Evolutionary conservation across 2,113 vertebrate genomes (phyloP).

Genomic region (Sclerurus mexicanus): DNA sequence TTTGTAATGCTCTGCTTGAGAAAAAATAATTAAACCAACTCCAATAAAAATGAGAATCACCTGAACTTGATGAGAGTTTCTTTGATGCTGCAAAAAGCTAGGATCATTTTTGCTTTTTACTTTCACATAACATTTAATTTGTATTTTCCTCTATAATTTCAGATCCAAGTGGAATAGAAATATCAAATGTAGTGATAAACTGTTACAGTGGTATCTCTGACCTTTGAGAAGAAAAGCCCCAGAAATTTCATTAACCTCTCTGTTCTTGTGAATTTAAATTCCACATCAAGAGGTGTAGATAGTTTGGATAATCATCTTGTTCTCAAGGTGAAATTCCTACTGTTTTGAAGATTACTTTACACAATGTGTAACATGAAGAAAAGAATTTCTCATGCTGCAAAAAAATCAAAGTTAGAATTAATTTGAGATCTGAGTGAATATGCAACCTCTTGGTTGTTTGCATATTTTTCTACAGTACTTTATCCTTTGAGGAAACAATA

Average conservation of each 20-base stretch:
- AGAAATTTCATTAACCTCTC: constrained; percentile 36
- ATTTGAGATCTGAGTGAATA: not conserved
- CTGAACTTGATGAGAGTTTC: not conserved
- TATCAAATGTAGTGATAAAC: not conserved
- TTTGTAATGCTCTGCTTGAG: not conserved
- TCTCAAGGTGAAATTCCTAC: not conserved
- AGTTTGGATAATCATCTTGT: not conserved
- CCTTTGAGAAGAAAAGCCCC: not conserved
- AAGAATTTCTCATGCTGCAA: not conserved
- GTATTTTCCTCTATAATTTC: not conserved
- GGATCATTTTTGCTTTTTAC: not conserved
- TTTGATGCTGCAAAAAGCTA: not conserved
- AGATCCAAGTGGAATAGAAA: not conserved
- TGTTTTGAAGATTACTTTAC: not conserved
- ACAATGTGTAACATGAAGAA: not conserved
- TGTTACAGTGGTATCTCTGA: not conserved
- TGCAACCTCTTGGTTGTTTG: not conserved
- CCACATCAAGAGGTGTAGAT: not conserved
- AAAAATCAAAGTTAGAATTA: not conserved
- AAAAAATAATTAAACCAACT: constrained; percentile 22
- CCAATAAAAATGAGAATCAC: not conserved
- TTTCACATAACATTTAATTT: not conserved
- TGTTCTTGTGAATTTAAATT: not conserved
- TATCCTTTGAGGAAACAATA: not conserved
- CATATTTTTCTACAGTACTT: not conserved